Percentiles rank a stretch among this genome's conserved stretches.
These are phyloP conservation scores for Amblyjoppa fuscipennis DNA, from an alignment of 2,888 invertebrate species.

Conservation along the genomic window DNA sequence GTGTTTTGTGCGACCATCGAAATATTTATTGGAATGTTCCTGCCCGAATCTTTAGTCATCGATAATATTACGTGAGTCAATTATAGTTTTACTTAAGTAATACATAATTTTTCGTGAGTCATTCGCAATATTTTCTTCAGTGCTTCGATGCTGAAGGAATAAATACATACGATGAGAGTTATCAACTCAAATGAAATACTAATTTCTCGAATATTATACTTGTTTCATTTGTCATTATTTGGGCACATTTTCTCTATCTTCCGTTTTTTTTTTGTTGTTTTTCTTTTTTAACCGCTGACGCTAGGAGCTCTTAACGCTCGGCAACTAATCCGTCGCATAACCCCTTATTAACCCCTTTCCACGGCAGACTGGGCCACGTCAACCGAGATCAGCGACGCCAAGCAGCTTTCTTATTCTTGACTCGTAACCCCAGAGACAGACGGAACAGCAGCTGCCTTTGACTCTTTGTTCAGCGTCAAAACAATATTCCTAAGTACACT, in stretches of 20 bases:
- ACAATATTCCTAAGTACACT: conserved; percentile 27
- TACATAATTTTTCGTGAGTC: too few species aligned
- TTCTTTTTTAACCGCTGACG: conserved; percentile 23
- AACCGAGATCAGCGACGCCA: conserved; percentile 38
- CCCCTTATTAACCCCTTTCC: conserved; percentile 79
- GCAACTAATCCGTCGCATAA: conserved; percentile 67
- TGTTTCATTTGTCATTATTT: conserved; percentile 39
- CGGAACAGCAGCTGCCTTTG: conserved; percentile 57
- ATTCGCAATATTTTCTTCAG: too few species aligned
- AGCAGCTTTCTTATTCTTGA: conserved; percentile 62
- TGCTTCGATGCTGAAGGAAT: too few species aligned
- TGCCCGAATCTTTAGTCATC: too few species aligned
- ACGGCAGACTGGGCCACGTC: conserved; percentile 57
- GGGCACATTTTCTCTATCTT: conserved; percentile 1
- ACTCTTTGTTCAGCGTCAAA: conserved; percentile 42
- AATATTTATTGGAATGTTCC: too few species aligned
- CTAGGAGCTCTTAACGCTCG: conserved; percentile 46
- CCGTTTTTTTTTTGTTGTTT: conserved; percentile 34
- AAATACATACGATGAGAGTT: too few species aligned
- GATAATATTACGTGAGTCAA: too few species aligned
- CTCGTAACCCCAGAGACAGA: conserved; percentile 47
- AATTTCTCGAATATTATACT: too few species aligned
- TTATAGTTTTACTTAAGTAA: too few species aligned
- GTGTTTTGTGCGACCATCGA: too few species aligned
- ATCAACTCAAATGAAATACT: too few species aligned